Evolutionary conservation across 2,113 vertebrate species (phyloP).

Genomic region (Scatophagus argus): DNA sequence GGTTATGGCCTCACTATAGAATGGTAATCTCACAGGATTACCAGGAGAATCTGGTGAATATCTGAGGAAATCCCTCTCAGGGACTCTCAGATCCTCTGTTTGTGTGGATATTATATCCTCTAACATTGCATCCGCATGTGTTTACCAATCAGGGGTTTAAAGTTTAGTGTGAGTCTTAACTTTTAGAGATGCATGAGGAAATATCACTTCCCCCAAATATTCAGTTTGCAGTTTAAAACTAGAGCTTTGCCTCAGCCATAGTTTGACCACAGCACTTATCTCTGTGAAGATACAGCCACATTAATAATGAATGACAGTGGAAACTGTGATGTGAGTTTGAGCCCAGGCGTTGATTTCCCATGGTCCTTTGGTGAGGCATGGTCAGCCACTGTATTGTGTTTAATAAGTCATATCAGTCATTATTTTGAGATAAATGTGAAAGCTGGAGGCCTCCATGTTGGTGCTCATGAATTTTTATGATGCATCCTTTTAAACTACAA

Average conservation of each 20-base stretch:
- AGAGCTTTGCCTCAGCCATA: not conserved
- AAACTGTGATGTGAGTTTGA: not conserved
- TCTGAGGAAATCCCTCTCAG: constrained; percentile 74
- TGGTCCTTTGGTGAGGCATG: not conserved
- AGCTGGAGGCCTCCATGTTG: not conserved
- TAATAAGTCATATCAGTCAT: not conserved
- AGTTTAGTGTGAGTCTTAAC: constrained; percentile 21
- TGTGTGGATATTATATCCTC: constrained; percentile 50
- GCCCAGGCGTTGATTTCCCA: not conserved
- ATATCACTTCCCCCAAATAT: constrained; percentile 1
- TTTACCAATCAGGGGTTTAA: constrained; percentile 63
- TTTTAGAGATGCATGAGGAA: constrained; percentile 7
- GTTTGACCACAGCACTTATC: not conserved
- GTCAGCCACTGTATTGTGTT: not conserved
- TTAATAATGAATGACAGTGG: not conserved
- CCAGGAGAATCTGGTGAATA: constrained; percentile 72
- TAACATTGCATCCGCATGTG: constrained; percentile 49
- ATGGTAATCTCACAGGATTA: constrained; percentile 77
- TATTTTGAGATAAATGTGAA: constrained; percentile 13
- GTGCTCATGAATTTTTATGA: not conserved
- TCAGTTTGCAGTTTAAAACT: not conserved
- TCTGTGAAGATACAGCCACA: not conserved
- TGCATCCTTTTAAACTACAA: not conserved
- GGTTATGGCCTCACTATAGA: constrained; percentile 71
- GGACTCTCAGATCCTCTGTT: constrained; percentile 69